Evolutionary conservation across 2,888 invertebrate species (phyloP).

Genomic region (Serrognathus titanus): DNA sequence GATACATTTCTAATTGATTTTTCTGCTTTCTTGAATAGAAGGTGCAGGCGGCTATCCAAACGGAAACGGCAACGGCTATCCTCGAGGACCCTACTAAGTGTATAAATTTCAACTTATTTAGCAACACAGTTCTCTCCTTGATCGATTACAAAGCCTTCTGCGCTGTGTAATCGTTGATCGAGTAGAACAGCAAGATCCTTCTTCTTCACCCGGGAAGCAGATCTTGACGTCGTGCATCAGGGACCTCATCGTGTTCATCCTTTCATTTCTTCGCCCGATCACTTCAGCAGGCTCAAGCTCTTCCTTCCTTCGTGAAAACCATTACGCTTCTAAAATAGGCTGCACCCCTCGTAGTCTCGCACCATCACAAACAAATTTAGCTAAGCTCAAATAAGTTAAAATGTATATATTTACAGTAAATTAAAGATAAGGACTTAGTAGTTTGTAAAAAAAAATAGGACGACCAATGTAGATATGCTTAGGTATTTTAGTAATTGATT

Average conservation of each 20-base stretch:
- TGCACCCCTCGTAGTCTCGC: neutral
- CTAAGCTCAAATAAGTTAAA: neutral
- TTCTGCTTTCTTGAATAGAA: conserved; percentile 6
- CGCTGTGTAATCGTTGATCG: neutral
- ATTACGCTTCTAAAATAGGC: too few species aligned
- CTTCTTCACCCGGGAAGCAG: too few species aligned
- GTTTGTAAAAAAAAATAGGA: too few species aligned
- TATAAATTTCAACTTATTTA: conserved; percentile 1
- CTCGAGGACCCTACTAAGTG: conserved; percentile 33
- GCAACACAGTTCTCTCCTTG: neutral
- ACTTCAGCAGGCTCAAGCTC: too few species aligned
- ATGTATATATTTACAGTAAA: neutral
- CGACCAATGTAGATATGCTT: too few species aligned
- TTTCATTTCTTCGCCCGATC: too few species aligned
- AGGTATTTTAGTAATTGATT: neutral
- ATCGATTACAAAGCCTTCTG: neutral
- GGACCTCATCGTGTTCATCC: too few species aligned
- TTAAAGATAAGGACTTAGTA: too few species aligned
- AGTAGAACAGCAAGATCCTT: neutral
- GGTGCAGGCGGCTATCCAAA: conserved; percentile 23
- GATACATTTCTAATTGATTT: neutral
- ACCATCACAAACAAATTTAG: neutral
- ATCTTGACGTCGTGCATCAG: too few species aligned
- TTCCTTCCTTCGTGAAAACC: too few species aligned
- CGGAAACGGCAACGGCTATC: conserved; percentile 25